Base-by-base conservation (phyloP, 1,140 invertebrate species). In the Aphelinus atriplicis region DNA sequence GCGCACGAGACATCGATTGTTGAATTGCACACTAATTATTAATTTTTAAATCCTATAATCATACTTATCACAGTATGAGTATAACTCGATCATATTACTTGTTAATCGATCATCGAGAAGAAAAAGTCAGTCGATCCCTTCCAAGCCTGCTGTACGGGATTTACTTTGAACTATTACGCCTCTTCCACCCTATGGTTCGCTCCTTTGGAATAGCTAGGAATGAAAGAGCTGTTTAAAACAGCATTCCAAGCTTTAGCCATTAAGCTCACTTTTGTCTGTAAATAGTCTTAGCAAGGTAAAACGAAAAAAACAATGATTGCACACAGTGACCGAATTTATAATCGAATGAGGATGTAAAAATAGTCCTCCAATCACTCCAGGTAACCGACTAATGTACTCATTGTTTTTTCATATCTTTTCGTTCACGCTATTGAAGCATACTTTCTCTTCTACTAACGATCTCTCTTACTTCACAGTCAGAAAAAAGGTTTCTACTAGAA, bases 21-120 rank as follows among this genome's bases (percentile, higher is more conserved):
- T 76, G 69, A 76, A 76, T 61, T 76, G 47, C 53, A 76, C 57
- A 62, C 58, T 26, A 67, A 67, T 63, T 62, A n/a, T 63, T 73
- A 65, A 60, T 72, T 63, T 73, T 67, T 71, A 42, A 63, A 58
- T 63, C 66, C 76, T 77, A 75, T 76, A 75, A 78, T 79, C 77
- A 81, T 81, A 82, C 80, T 83, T 83, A 84, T 82, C 80, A 80
- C 80, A 80, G 78, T 73, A 75, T 81, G 81, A 83, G 81, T 80
- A 83, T 81, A 80, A 79, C 72, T 78, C 76, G 80, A 71, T 78
- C 77, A 53, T 78, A 79, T 65, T 71, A 71, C 62, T 71, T 78
- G 70, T 69, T 71, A 55, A 71, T 67, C 64, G 62, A 66, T 58
- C 75, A 56, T 58, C 63, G 50, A 68, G 58, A 76, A 68, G 26